Evolutionary conservation across 2,113 vertebrate genomes (phyloP), one percentile per base, ranked within the genome.

Genomic region (Petroica traversi): DNA sequence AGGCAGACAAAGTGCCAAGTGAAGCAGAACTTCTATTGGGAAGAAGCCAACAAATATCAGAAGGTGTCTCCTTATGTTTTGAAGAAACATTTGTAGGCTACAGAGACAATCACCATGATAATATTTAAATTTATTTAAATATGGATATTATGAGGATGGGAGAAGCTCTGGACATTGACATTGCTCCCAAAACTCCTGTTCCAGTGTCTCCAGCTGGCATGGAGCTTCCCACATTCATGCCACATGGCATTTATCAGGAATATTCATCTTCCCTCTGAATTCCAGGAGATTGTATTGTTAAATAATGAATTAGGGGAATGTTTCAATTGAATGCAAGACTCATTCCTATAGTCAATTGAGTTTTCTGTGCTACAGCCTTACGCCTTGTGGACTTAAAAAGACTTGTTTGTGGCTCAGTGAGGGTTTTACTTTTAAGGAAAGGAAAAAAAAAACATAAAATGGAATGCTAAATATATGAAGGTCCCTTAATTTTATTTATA

Each of bases 101-200:
- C 4, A 1, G 24, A 66, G 10, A 71, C 8, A 1, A 12, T 11
- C 64, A 66, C 22, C 0, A 5, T 40, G 29, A 4, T 49, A 55
- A 75, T 2, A n/a, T 34, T 75, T 18, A 19, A 61, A 45, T 36
- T 58, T 2, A n/a, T 81, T 61, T 62, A 62, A 76, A 38, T 11
- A 6, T 8, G 17, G 29, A 23, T 61, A 41, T 41, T 2, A 1
- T 52, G 26, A 9, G 48, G 9, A 7, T 54, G 9, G 3, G 14
- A 19, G 13, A 72, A 73, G 9, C 6, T 57, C 5, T 33, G 51
- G 19, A 36, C 5, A 9, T 81, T n/a, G 62, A 6, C 23, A 18
- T 11, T 5, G 4, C 12, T 77, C 52, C 38, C 46, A 62, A n/a
- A 81, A 23, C 8, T 19, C 74, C 26, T 34, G 26, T 57, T 51